Evolutionary conservation across 2,113 vertebrate species (phyloP).

Genomic region (Heliornis fulica): DNA sequence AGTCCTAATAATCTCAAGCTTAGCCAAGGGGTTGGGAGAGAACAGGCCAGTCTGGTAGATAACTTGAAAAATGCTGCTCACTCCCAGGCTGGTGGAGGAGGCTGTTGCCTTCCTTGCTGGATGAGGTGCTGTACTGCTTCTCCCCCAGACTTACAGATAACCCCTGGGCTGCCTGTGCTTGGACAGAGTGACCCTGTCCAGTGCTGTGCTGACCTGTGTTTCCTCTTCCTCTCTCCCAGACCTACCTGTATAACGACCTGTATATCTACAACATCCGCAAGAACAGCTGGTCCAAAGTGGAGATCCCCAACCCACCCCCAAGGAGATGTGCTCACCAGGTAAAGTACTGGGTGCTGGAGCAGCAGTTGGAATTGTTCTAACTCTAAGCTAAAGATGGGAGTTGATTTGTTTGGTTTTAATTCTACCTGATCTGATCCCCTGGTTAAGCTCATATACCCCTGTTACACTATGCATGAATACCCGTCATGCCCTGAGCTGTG

Average conservation of each 20-base stretch:
- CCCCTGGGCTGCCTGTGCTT: neutral
- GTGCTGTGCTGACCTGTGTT: neutral
- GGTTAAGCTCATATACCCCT: neutral
- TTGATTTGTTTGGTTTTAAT: neutral
- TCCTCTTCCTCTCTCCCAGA: constrained; percentile 71
- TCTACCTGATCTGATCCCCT: neutral
- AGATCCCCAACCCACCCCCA: constrained; percentile 89
- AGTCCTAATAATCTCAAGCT: neutral
- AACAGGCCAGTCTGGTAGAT: neutral
- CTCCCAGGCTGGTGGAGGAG: neutral
- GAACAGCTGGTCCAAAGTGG: constrained; percentile 86
- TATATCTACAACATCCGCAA: constrained; percentile 92
- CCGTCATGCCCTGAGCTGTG: neutral
- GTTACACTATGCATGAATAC: fast-evolving
- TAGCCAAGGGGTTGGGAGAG: neutral
- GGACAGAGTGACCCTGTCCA: neutral
- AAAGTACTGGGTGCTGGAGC: neutral
- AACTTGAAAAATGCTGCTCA: neutral
- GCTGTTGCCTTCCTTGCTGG: neutral
- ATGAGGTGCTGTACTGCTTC: neutral
- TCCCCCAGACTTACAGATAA: neutral
- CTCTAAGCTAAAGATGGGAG: fast-evolving
- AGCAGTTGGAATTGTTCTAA: neutral
- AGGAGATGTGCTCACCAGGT: constrained; percentile 96
- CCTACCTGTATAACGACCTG: constrained; percentile 89